These are phyloP conservation scores for Capitella teleta DNA, from an alignment of 1,140 invertebrate genomes.

Conservation along the genomic window DNA sequence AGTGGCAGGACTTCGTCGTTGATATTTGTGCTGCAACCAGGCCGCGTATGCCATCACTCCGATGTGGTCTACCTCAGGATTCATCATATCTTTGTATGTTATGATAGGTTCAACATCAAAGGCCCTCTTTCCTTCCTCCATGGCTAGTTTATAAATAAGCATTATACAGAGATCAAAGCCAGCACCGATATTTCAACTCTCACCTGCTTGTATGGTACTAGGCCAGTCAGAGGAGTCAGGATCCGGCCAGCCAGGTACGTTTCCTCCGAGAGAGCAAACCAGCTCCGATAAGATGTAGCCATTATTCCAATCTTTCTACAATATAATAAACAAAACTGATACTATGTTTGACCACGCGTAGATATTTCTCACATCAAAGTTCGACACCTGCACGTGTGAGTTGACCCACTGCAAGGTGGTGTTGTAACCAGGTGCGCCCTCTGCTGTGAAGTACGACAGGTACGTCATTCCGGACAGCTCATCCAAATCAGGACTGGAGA, in stretches of 20 bases:
- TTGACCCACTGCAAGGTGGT: slow-evolving; percentile 79
- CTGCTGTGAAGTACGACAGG: slow-evolving; percentile 88
- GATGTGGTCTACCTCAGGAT: slow-evolving; percentile 79
- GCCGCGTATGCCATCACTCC: slow-evolving; percentile 64
- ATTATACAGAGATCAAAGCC: too few species aligned
- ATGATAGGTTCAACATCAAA: slow-evolving; percentile 69
- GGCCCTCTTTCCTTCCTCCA: slow-evolving; percentile 12
- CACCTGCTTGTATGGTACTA: slow-evolving; percentile 13
- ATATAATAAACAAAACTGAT: slow-evolving; percentile 4
- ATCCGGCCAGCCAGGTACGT: slow-evolving; percentile 9
- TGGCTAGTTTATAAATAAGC: too few species aligned
- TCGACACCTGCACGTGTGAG: slow-evolving; percentile 41
- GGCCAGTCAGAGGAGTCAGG: slow-evolving; percentile 10
- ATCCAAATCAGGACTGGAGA: slow-evolving; percentile 83
- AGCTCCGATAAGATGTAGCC: slow-evolving; percentile 71
- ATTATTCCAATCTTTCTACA: slow-evolving; percentile 85
- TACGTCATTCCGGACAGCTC: slow-evolving; percentile 93
- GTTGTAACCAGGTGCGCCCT: slow-evolving; percentile 72
- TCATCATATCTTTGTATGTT: slow-evolving; percentile 78
- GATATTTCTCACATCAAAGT: slow-evolving; percentile 86
- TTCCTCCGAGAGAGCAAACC: slow-evolving; percentile 67
- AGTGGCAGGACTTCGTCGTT: background rate
- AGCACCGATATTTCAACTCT: background rate
- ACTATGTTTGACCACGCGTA: too few species aligned
- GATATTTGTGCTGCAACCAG: background rate